phyloP scores from a whole-genome alignment of 2,797 vertebrate genomes.

The Pantherophis vulpinus region DNA sequence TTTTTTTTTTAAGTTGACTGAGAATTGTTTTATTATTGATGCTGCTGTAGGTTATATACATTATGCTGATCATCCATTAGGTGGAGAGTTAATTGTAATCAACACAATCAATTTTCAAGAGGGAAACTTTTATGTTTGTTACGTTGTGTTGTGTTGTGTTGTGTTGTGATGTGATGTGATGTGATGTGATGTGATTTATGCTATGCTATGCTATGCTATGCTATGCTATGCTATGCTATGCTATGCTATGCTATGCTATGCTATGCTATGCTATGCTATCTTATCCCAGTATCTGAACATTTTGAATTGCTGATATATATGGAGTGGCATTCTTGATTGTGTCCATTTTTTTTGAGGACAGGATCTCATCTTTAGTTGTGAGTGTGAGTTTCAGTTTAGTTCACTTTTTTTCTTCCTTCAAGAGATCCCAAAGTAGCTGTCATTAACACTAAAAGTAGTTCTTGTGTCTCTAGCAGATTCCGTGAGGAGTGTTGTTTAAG shows the following conservation, averaged over 20 bases:
- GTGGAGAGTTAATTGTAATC: not conserved
- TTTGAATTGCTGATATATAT: not conserved
- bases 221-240: too few species aligned
- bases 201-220: too few species aligned
- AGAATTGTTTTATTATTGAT: not conserved
- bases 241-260: too few species aligned
- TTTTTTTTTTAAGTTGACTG: not conserved
- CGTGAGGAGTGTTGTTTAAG: slow-evolving; percentile 52
- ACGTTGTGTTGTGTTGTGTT: too few species aligned
- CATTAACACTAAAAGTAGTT: not conserved
- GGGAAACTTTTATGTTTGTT: not conserved
- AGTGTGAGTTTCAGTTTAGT: slow-evolving; percentile 6
- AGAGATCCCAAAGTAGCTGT: slow-evolving; percentile 22
- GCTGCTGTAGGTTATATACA: not conserved
- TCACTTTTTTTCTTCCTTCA: not conserved
- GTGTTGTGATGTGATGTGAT: too few species aligned
- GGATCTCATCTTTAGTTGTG: slow-evolving; percentile 23
- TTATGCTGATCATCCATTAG: not conserved
- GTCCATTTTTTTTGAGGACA: not conserved
- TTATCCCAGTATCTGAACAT: not conserved
- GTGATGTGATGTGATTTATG: too few species aligned
- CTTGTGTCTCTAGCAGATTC: slow-evolving; percentile 31
- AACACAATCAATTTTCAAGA: not conserved
- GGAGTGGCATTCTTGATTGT: not conserved
- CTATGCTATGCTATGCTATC: not conserved